Conservation (phyloP, 2,797 vertebrate genomes). For the Acipenser ruthenus region DNA sequence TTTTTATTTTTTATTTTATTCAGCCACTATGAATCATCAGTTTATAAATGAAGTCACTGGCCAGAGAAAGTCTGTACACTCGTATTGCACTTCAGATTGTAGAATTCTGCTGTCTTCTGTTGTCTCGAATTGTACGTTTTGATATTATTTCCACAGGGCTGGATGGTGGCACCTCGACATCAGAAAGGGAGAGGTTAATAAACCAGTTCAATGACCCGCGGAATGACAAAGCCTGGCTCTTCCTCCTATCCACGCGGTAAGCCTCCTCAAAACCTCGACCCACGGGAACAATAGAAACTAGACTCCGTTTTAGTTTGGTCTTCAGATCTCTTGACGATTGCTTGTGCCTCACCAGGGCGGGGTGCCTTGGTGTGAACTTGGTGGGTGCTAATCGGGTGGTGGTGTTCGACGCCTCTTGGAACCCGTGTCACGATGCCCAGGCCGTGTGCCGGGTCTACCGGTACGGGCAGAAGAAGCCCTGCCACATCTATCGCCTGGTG, state of each 20-base stretch:
- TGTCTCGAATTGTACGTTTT: no score
- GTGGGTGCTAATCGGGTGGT: slow-evolving; percentile 95
- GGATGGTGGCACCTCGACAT: slow-evolving; percentile 92
- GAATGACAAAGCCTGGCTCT: slow-evolving; percentile 78
- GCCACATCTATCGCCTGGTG: slow-evolving; percentile 92
- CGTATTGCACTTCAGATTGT: no score
- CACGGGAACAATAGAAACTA: not conserved
- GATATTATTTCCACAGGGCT: slow-evolving; percentile 59
- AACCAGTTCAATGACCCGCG: slow-evolving; percentile 94
- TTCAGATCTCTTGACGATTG: no score
- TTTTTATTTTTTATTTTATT: no score
- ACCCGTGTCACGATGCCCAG: slow-evolving; percentile 95
- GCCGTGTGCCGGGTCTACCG: slow-evolving; percentile 94
- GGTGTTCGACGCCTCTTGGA: slow-evolving; percentile 97
- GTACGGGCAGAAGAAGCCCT: slow-evolving; percentile 91
- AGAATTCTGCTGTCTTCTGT: no score
- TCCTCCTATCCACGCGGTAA: slow-evolving; percentile 91
- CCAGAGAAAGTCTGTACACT: no score
- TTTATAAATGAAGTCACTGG: no score
- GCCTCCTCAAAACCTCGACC: slow-evolving; percentile 6
- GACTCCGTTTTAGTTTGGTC: not conserved
- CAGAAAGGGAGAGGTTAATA: slow-evolving; percentile 90
- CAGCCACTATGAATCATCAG: no score
- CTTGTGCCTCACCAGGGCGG: slow-evolving; percentile 61
- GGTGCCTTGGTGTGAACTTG: slow-evolving; percentile 92